Base-by-base conservation (phyloP, 2,113 vertebrate genomes). In the Alectura lathami region DNA sequence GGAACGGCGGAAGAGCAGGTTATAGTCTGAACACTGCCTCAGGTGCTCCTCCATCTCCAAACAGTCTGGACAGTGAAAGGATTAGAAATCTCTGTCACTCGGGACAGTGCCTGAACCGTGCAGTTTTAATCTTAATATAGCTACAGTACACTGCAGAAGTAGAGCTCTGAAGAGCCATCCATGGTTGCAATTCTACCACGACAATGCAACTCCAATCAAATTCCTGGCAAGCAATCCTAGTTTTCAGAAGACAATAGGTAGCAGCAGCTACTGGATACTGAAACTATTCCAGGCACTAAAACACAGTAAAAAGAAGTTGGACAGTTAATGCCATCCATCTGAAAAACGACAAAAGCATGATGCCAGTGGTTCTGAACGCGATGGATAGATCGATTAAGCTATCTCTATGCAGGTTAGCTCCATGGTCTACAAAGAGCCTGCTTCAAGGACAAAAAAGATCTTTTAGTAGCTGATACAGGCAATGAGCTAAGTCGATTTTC, bases 201-300 rank as follows among this genome's bases (percentile, higher is more conserved):
- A 96, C 79, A 94, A 91, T 88, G 76, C 72, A 91, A 86, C 59
- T 88, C 68, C 86, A 78, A 54, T 92, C 94, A 88, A 83, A 70
- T 69, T 89, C 79, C 68, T 96, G 96, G 92, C 92, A 96, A 90
- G 69, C 1, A 0, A 77, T 81, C 73, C 91, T 74, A 54, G 56
- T n/a, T 90, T 94, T 91, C 88, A 81, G 64, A 80, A 92, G 73
- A 96, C 86, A 96, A 94, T 81, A 94, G 77, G 81, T 38, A 92
- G 66, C 77, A 84, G 92, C 60, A 95, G 83, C 73, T 92, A 92
- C 80, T 84, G 70, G 92, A 84, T 92, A 73, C 57, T 57, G n/a
- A 91, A 88, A 94, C 42, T 74, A 70, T 86, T 95, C 27, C 81
- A 94, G 91, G 88, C 85, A 81, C 64, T 91, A 81, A 88, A 91